Evolutionary conservation across 92 coral and sea anemone species (phyloP), one percentile per base, ranked within the genome.

Genomic region (Zoanthus sociatus): DNA sequence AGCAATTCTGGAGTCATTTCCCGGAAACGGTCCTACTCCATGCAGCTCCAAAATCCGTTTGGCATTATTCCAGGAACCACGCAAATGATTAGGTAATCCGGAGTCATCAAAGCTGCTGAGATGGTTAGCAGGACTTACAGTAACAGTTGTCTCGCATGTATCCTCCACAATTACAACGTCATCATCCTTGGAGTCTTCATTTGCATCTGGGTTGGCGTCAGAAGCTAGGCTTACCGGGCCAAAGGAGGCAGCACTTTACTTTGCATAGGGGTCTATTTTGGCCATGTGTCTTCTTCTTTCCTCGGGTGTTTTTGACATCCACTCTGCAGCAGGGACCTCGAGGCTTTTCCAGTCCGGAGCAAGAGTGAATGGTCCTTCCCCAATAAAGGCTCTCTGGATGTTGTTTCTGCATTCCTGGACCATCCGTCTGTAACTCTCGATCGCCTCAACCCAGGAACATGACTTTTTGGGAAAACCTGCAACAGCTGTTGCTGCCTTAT

Each of bases 371-470:
- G 72, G 92, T 9, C 92, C 90, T 71, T 89, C 78, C 81, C 72
- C 56, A 12, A 88, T 54, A 51, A 79, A 67, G 48, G 88, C 83
- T 6, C 83, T 88, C 55, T 83, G 83, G 46, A 60, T 89, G 15
- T 89, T 63, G 9, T 78, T 73, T 31, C 46, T 84, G 10, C 48
- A 48, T 75, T 84, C 84, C 7, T 73, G 69, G 37, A 89, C 70
- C 87, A 88, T 79, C 9, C 55, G 11, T 14, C 68, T 64, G 84
- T 89, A 89, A 14, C 83, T 72, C 20, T 55, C 42, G 44, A 89
- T 89, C 3, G 89, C 84, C 73, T 89, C 85, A 14, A 37, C 71
- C 90, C 93, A 90, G 51, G 93, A 26, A 68, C 93, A 82, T 83
- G 87, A 86, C 58, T 86, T 71, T 63, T 17, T 67, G 3, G 90